Evolutionary conservation across 2,888 invertebrate species (phyloP).

Genomic region (Entomobrya multifasciata): DNA sequence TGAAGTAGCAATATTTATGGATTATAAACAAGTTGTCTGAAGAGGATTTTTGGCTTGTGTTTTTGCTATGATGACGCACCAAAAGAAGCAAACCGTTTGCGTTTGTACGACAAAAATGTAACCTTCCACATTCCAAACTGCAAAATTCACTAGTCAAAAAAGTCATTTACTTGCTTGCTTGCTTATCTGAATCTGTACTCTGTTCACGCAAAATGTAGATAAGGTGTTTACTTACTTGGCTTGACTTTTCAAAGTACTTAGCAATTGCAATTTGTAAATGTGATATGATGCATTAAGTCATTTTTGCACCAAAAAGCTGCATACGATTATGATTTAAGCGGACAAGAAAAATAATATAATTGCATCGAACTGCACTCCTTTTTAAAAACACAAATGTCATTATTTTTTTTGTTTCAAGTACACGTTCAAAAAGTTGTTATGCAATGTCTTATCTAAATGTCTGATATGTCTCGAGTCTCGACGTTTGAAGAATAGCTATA

Average conservation of each 20-base stretch:
- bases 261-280: background rate
- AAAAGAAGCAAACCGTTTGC: too few relatives aligned
- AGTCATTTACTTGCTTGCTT: too few relatives aligned
- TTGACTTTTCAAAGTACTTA: background rate
- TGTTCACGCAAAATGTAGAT: background rate
- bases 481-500: too few relatives aligned
- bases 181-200: too few relatives aligned
- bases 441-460: too few relatives aligned
- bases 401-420: constrained; percentile 17
- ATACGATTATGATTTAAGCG: background rate
- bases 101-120: background rate
- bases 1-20: background rate
- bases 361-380: background rate
- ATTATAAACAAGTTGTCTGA: constrained; percentile 31
- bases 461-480: background rate
- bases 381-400: too few relatives aligned
- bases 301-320: background rate
- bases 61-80: background rate
- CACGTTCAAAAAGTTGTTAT: background rate
- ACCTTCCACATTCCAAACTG: constrained; percentile 25
- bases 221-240: background rate
- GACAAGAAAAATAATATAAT: background rate
- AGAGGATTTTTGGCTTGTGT: constrained; percentile 14
- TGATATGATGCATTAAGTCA: background rate
- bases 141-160: background rate